Percentiles rank a stretch among this genome's conserved stretches.
These are phyloP conservation scores for Heliconius charithonia DNA, from an alignment of 2,888 invertebrate genomes.

Conservation along the genomic window DNA sequence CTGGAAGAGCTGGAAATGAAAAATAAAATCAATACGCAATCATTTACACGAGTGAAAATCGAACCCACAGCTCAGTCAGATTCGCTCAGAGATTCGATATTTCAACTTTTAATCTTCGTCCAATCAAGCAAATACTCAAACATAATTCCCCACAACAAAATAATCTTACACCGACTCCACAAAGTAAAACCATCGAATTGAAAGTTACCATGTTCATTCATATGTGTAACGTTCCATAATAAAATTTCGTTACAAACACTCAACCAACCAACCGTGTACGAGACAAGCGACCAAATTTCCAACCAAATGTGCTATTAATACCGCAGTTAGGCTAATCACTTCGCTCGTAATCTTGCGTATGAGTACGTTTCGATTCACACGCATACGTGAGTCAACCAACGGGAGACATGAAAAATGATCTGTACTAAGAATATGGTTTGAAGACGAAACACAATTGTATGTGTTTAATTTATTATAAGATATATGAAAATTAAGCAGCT, in stretches of 20 bases:
- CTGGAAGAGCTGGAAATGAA: too few species aligned
- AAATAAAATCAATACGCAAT: too few species aligned
- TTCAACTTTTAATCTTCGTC: too few species aligned
- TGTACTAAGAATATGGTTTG: constrained; percentile 12
- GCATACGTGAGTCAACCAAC: background rate
- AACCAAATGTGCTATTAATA: constrained; percentile 22
- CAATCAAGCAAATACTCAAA: too few species aligned
- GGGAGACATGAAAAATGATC: constrained; percentile 41
- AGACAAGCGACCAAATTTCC: constrained; percentile 21
- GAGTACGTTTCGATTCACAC: constrained; percentile 38
- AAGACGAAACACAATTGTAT: constrained; percentile 40
- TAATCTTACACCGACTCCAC: background rate
- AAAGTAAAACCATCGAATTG: constrained; percentile 4
- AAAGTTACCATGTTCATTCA: background rate
- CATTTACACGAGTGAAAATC: background rate
- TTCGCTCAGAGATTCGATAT: background rate
- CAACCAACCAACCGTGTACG: background rate
- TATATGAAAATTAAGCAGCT: background rate
- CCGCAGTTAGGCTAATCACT: constrained; percentile 24
- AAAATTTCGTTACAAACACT: constrained; percentile 11
- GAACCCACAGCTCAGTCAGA: background rate
- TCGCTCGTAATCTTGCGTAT: background rate
- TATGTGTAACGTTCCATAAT: background rate
- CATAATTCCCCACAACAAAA: background rate
- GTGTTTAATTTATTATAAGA: constrained; percentile 43